Base-by-base conservation (phyloP, 2,797 vertebrate genomes). In the Periparus ater region DNA sequence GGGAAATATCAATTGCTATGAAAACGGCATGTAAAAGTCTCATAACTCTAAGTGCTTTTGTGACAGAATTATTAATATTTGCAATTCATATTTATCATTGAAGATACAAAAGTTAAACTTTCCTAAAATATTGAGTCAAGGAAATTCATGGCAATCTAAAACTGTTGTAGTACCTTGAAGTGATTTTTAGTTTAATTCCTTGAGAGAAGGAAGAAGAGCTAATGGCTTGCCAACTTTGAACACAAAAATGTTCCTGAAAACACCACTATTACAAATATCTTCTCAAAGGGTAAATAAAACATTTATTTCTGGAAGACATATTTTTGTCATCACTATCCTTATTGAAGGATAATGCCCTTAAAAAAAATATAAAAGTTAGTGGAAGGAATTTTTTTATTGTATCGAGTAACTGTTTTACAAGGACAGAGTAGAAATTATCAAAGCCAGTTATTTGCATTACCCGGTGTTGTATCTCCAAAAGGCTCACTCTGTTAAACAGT, bases 261-360 rank as follows among this genome's bases (percentile, higher is more conserved):
- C 65, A 83, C 34, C 72, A 70, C 42, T 81, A 32, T 54, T 54
- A 82, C 34, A 93, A 91, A 74, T 82, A 95, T 61, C 80, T 74
- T 78, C 42, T 96, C 36, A 96, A 91, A 95, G 38, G 55, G 62
- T 88, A 94, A 96, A 95, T 70, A 93, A 94, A 93, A 89, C 66
- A 90, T 50, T 77, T 74, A 70, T 91, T 95, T 91, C 27, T 50
- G 26, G 79, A 44, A 40, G 30, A 85, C 4, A 3, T 65, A 38
- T 40, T 94, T 96, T 93, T 96, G 83, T 95, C 83, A 40, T 40
- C 95, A 63, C 74, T 81, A 50, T 3, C 44, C 61, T 92, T 96
- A 81, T 91, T 88, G 91, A 93, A 93, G 76, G 60, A 95, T 75
- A 82, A 96, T 36, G 10, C 38, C 72, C 26, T 68, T 88, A 32